These are phyloP conservation scores for Ataeniobius toweri DNA, from an alignment of 2,797 vertebrate species.

Conservation along the genomic window DNA sequence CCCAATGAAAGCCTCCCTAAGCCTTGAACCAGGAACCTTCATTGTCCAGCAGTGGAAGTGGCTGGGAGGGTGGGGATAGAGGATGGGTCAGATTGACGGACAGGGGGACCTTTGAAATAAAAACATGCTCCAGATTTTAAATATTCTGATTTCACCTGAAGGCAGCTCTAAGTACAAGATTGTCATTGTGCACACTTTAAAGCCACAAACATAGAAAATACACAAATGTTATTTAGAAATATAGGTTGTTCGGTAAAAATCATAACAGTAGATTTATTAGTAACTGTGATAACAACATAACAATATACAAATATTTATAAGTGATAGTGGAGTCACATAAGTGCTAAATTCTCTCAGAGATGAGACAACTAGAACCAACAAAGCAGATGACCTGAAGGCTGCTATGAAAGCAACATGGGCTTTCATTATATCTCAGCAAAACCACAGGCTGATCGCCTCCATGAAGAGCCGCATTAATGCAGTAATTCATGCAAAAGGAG, in stretches of 20 bases:
- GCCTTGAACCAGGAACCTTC: slow-evolving; percentile 33
- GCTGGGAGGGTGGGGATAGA: neutral
- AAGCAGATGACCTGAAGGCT: too few relatives aligned
- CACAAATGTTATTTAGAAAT: neutral
- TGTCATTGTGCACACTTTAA: neutral
- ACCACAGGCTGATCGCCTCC: too few relatives aligned
- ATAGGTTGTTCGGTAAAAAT: too few relatives aligned
- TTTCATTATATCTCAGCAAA: too few relatives aligned
- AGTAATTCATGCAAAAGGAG: too few relatives aligned
- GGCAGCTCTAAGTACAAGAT: neutral
- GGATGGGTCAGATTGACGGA: neutral
- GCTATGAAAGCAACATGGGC: too few relatives aligned
- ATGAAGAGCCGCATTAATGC: too few relatives aligned
- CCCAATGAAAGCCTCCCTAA: slow-evolving; percentile 54
- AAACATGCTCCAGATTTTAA: neutral
- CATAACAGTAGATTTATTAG: neutral
- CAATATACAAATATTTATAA: neutral
- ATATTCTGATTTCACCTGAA: neutral
- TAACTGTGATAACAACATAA: neutral
- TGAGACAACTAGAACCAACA: too few relatives aligned
- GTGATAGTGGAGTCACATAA: neutral
- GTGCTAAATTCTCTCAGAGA: too few relatives aligned
- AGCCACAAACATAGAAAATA: neutral
- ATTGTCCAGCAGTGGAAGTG: slow-evolving; percentile 34
- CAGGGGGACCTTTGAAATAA: neutral